A percentile compares a stretch with the other conserved stretches of the same genome.
Conservation (phyloP, 2,888 invertebrate species). For the Dexiosoma caninum region DNA sequence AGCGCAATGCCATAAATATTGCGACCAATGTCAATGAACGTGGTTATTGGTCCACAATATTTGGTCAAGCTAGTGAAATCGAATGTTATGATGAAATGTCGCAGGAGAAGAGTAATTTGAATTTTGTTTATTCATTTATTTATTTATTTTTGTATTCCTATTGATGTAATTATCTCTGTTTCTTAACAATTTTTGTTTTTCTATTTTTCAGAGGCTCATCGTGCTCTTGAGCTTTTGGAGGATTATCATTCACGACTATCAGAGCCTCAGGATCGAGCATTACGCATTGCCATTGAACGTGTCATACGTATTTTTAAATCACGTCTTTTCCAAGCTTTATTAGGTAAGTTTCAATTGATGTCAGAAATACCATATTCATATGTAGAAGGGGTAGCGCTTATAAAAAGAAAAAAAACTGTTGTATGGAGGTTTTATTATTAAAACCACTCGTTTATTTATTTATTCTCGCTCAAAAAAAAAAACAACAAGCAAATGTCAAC, state of each 20-base stretch:
- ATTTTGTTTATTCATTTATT: background rate
- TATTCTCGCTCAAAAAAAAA: no score
- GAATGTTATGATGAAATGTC: constrained; percentile 64
- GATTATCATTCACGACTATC: constrained; percentile 97
- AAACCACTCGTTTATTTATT: no score
- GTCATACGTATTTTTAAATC: constrained; percentile 99
- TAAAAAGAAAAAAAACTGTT: no score
- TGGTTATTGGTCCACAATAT: constrained; percentile 69
- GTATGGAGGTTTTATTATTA: no score
- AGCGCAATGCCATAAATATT: constrained; percentile 48
- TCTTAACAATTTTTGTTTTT: background rate
- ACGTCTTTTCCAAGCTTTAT: constrained; percentile 96
- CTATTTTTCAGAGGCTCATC: constrained; percentile 91
- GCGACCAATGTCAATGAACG: constrained; percentile 47
- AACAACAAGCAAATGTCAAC: no score
- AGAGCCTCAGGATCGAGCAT: constrained; percentile 95
- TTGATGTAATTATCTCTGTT: background rate
- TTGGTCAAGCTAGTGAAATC: constrained; percentile 68
- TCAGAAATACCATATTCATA: no score
- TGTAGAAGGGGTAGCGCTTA: no score
- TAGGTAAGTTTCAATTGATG: constrained; percentile 87
- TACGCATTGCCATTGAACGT: constrained; percentile 96
- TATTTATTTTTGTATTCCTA: background rate
- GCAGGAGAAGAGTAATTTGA: constrained; percentile 64
- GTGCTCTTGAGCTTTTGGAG: constrained; percentile 97